Base-by-base conservation (phyloP, 2,113 vertebrate genomes). In the Psilopsiagon aurifrons region DNA sequence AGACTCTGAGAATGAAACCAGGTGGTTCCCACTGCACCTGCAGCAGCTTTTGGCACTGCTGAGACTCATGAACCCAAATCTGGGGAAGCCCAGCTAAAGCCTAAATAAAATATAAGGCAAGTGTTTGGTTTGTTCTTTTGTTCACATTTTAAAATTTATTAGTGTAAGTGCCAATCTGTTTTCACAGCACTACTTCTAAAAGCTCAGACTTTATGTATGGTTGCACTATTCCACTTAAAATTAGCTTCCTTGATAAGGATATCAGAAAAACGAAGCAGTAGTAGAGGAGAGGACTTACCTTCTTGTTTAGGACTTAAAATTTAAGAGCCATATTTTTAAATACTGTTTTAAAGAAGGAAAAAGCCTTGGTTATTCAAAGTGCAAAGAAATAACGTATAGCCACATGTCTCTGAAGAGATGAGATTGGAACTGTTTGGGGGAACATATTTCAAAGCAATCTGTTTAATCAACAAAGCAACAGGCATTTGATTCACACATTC, bases 401-500 rank as follows among this genome's bases (percentile, higher is more conserved):
- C 96, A 94, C 92, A 94, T 91, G 92, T 91, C 85, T 95, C 91
- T 43, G 77, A 95, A 92, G 85, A 94, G 85, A 90, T 92, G 78
- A 94, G 88, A 94, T 95, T 97, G 96, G 95, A 97, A 96, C 95
- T 94, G 93, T 93, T 97, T 95, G 90, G 90, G 77, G 90, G 93
- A 97, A 95, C 94, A 95, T 96, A 97, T 97, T 97, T 96, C 94
- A 90, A 96, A 97, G 96, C 96, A 97, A 97, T 95, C 97, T 97
- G 95, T 97, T 97, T 96, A 95, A 95, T 97, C 97, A 97, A 96
- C 96, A 97, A 97, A 97, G 95, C 96, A 97, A 97, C 94, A 95
- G 95, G 96, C 95, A 93, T 96, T 94, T 97, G 96, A 97, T 97
- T 97, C 97, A 97, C 95, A 96, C 94, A 95, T 97, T 94, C 90